Evolutionary conservation across 2,888 invertebrate genomes (phyloP), one percentile per base, ranked within the genome.

Genomic region (Pristionchus maxplancki): DNA sequence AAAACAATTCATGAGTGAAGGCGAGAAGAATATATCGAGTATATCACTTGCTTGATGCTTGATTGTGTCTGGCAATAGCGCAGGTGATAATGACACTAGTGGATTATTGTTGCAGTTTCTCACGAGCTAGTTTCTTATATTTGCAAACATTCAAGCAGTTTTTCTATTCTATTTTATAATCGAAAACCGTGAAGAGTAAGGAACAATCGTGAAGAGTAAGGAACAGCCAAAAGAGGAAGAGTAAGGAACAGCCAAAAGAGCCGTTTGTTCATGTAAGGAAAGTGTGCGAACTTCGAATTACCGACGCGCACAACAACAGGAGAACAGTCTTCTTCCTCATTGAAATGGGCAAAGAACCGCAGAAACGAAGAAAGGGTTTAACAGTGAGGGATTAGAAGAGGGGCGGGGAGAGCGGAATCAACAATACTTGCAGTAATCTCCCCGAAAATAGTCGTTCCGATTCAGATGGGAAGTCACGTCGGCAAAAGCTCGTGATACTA

Each of bases 401-500:
- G 71, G 13, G 31, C 1, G 64, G 31, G 64, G 64, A 37, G 37
- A 37, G 37, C 37, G 71, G 71, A 71, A 71, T 71, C 71, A 37
- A 71, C 71, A 71, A 71, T 71, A 71, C 37, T 71, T 40, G 71
- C 71, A 17, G 37, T 71, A 71, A 71, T 71, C 71, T 71, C 71
- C 8, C 62, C 37, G 37, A 40, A 24, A 67, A 34, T 67, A 31
- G 64, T 67, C 64, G 64, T 67, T 67, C 58, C 31, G 31, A 31
- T 31, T 67, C 64, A 20, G 17, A 17, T 15, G 20, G 31, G 31
- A 67, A 58, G 58, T 58, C 58, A 58, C 58, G 58, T 58, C 24
- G 20, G 58, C 58, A 9, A 24, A 24, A 3, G 58, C 20, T 50
- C 50, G 50, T 50, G 44, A 44, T 44, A 11, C 44, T 44, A 6